Evolutionary conservation across 2,113 vertebrate species (phyloP), one percentile per base, ranked within the genome.

Genomic region (Trinectes maculatus): DNA sequence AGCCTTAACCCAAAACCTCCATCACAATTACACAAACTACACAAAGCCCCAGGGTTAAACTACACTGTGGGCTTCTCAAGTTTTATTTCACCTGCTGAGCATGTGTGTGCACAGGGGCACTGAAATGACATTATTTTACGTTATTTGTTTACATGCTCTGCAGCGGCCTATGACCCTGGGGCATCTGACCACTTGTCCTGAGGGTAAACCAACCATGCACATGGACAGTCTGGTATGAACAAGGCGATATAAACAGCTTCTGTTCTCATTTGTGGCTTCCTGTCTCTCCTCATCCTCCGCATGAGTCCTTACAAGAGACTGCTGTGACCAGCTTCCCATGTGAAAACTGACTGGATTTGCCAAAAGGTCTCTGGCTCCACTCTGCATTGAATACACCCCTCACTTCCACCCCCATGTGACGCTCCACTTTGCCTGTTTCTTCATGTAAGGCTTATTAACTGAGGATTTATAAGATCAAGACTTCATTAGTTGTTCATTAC

Each of bases 241-340:
- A 28, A 78, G 61, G 54, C 67, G 58, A 80, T 59, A 79, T 76
- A 76, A 83, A 74, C 71, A 68, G 77, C 77, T 83, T 85, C 77
- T 86, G 80, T 77, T 85, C 80, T 73, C 59, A 77, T 83, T 85
- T 85, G 76, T 80, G 80, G 86, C 65, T 89, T 87, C 74, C 72
- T 85, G 80, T 79, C 72, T 76, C 34, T 79, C 58, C 28, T 47
- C 18, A 25, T 77, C 72, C 62, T 82, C 71, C 66, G 71, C 54
- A 8, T 16, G 24, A 74, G 71, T 53, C 76, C 55, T 25, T 71
- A 39, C 49, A 61, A 61, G 58, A 59, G 36, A 16, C 58, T n/a
- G 57, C 34, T n/a, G 42, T 48, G 61, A 73, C 54, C 44, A 66
- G 48, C 77, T 87, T 87, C 82, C 83, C 83, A 88, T 79, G 82